These are phyloP conservation scores for Trichomalopsis sarcophagae DNA, from an alignment of 1,140 invertebrate species.

Conservation along the genomic window DNA sequence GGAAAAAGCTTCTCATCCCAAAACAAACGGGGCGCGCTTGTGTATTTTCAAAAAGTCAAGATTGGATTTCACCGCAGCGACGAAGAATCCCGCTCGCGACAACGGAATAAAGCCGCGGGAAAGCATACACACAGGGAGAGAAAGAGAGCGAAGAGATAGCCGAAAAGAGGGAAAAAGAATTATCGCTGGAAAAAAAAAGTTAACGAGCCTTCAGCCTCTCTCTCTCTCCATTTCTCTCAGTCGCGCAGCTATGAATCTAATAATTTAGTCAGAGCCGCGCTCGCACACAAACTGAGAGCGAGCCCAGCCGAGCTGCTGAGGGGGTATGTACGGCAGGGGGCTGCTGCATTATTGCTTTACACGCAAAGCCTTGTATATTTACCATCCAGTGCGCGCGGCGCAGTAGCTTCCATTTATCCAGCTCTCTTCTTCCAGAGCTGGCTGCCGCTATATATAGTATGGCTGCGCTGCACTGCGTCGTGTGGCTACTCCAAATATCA, in stretches of 20 bases:
- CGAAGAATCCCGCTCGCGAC: not conserved
- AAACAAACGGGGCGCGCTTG: not conserved
- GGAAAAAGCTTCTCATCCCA: not conserved
- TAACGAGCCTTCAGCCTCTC: slow-evolving; percentile 45
- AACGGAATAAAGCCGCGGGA: not conserved
- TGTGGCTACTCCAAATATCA: slow-evolving; percentile 25
- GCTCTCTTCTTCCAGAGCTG: not conserved
- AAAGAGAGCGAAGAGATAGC: not conserved
- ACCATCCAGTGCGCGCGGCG: not conserved
- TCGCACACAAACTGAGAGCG: not conserved
- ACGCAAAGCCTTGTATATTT: not conserved
- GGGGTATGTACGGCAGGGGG: not conserved
- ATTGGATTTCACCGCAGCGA: not conserved
- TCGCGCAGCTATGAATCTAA: slow-evolving; percentile 54
- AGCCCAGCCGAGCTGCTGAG: not conserved
- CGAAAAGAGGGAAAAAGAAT: slow-evolving; percentile 6
- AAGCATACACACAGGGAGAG: not conserved
- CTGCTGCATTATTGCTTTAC: slow-evolving; percentile 36
- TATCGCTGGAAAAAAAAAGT: slow-evolving; percentile 50
- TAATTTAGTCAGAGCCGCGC: slow-evolving; percentile 56
- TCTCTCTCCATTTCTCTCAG: not conserved
- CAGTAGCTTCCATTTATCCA: slow-evolving; percentile 17
- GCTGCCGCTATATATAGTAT: not conserved
- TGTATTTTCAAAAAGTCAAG: slow-evolving; percentile 20
- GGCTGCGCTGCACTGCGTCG: too few species aligned